Conservation (phyloP, 2,113 vertebrate species). For the Sturnira hondurensis region DNA sequence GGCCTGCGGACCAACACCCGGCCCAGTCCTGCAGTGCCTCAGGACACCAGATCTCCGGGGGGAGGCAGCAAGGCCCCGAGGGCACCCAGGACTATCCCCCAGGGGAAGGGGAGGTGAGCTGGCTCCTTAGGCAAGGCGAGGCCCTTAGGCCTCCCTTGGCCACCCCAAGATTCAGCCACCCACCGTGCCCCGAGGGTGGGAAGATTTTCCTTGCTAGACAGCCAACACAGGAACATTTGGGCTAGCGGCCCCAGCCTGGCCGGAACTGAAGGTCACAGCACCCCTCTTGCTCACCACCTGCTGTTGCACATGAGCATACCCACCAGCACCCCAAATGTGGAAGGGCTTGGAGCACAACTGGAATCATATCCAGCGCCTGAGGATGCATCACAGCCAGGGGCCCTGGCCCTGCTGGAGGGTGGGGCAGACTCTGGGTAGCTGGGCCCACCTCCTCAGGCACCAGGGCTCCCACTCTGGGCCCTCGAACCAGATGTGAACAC, state of each 20-base stretch:
- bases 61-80: slow-evolving; percentile 53
- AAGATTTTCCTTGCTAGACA: neutral
- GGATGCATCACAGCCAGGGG: neutral
- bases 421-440: neutral
- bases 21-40: neutral
- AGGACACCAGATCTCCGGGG: slow-evolving; percentile 18
- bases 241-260: neutral
- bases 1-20: slow-evolving; percentile 58
- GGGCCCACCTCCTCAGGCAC: neutral
- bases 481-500: neutral
- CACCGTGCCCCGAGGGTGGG: neutral
- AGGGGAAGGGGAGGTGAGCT: slow-evolving; percentile 71
- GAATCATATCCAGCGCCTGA: neutral
- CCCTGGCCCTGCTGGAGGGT: neutral
- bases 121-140: neutral
- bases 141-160: slow-evolving; percentile 6
- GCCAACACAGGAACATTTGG: neutral
- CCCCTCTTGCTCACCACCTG: neutral
- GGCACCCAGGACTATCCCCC: slow-evolving; percentile 56
- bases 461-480: neutral
- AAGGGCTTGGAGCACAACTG: neutral
- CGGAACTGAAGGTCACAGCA: neutral
- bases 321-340: neutral
- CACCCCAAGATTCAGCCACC: neutral
- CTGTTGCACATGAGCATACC: neutral